Base-by-base conservation (phyloP, 2,888 invertebrate genomes). In the Mesorhabditis belari region DNA sequence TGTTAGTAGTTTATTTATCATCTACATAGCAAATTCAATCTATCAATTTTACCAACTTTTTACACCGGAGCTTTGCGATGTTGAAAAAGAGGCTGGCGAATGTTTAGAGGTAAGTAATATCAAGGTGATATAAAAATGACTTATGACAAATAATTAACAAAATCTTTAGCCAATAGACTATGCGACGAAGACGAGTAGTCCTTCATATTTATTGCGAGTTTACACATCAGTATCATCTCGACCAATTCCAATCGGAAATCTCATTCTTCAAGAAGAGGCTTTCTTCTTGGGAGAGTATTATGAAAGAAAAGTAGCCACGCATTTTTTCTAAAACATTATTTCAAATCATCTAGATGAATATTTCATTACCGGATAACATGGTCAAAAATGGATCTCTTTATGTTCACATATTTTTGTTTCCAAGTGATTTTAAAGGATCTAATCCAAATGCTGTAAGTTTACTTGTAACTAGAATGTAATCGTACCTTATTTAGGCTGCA, bases 321-420 rank as follows among this genome's bases (percentile, higher is more conserved):
- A 29, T n/a, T 25, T 50, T 28, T 44, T 57, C 52, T 52, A 26
- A 51, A 35, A 56, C 12, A n/a, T 55, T 12, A 51, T 52, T 49
- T 25, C 29, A n/a, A n/a, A 49, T 61, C 19, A 63, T 17, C 63
- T n/a, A 70, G 69, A 51, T 90, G 26, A 84, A 84, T 58, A 81
- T 93, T 58, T 85, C 87, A 67, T 84, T 93, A 67, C 90, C 92
- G 3, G 82, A 83, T 24, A 87, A 87, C 81, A 90, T 89, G 0
- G 85, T 89, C 17, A 87, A 87, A 61, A 94, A 94, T 85, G 94
- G 93, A 0, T 89, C 89, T 5, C 81, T 94, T 53, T 89, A 85
- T 79, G 86, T 92, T 79, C 90, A 91, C 82, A 86, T 89, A 2
- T 85, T 88, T 55, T 79, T 90, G 35, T 85, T 88, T 21, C 86